Evolutionary conservation across 2,888 invertebrate genomes (phyloP), one percentile per base, ranked within the genome.

Genomic region (Uropetala carovei): DNA sequence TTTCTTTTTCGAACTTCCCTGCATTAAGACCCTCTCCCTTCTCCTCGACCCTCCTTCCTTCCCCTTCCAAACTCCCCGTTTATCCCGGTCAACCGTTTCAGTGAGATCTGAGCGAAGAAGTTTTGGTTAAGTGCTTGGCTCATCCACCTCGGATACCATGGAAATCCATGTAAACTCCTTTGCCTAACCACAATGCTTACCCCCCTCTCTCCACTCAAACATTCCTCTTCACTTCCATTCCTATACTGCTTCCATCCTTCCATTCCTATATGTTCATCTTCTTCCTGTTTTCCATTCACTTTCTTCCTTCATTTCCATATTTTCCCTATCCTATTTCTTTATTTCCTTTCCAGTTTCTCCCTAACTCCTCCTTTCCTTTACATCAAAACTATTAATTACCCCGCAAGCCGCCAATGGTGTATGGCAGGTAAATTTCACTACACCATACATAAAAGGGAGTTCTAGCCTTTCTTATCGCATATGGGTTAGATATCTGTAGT

Each of bases 71-170:
- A 43, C 43, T 43, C 43, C 43, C 43, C 43, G 43, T 60, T 75
- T 22, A 75, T 75, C 27, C 75, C 75, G 75, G 75, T 75, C 75
- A 75, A n/a, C 75, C 27, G n/a, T 75, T 22, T 22, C 22, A 75
- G 27, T 22, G n/a, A 22, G n/a, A 75, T n/a, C 27, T 75, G 75
- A 22, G 22, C 43, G 43, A 43, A 43, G 43, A 5, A 11, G 22
- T 75, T 22, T n/a, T 11, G 75, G 75, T 75, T 75, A 75, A 75
- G 22, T 75, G 75, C 22, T n/a, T 75, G 75, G 11, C 75, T 75
- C n/a, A 75, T 22, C 64, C 64, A 14, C 64, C 64, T 75, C 75
- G 11, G 13, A 27, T 75, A 27, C 75, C n/a, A 18, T 16, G 64
- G 64, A 64, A 64, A 64, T 16, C 64, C n/a, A n/a, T 8, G 64